Percentiles rank a stretch among this genome's conserved stretches.
phyloP scores from a whole-genome alignment of 2,797 vertebrate species.

The Melopsittacus undulatus region DNA sequence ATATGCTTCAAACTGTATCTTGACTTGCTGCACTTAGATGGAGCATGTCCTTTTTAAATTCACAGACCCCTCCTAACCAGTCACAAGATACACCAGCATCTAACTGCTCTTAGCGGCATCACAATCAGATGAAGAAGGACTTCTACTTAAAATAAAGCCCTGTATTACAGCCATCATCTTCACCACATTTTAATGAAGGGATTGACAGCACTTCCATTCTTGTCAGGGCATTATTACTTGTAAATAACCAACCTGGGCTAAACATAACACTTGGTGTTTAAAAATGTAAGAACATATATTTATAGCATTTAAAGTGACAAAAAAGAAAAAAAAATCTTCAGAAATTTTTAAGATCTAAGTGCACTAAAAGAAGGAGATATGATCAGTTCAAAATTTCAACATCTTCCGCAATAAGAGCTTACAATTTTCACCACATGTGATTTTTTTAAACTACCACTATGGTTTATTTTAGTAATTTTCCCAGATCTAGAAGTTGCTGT shows the following conservation, averaged over 20 bases:
- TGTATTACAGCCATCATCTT: neutral
- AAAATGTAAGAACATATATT: neutral
- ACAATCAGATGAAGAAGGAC: neutral
- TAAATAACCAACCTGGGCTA: neutral
- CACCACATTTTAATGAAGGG: neutral
- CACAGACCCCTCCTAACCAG: neutral
- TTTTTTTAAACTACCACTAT: neutral
- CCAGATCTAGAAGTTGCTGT: neutral
- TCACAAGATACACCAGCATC: neutral
- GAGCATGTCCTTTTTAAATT: neutral
- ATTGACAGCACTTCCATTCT: neutral
- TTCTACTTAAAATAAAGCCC: neutral
- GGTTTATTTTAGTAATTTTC: neutral
- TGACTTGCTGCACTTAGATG: neutral
- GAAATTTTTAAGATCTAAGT: neutral
- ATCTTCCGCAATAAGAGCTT: neutral
- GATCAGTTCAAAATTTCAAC: constrained; percentile 17
- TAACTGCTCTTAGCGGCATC: neutral
- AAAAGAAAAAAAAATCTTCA: neutral
- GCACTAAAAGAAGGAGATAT: neutral
- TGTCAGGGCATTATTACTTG: neutral
- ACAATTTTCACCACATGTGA: neutral
- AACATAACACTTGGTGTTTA: neutral
- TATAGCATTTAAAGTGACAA: neutral
- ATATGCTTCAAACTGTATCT: neutral